These are phyloP conservation scores for Digitonthophagus gazella DNA, from an alignment of 2,888 invertebrate genomes.

Conservation along the genomic window DNA sequence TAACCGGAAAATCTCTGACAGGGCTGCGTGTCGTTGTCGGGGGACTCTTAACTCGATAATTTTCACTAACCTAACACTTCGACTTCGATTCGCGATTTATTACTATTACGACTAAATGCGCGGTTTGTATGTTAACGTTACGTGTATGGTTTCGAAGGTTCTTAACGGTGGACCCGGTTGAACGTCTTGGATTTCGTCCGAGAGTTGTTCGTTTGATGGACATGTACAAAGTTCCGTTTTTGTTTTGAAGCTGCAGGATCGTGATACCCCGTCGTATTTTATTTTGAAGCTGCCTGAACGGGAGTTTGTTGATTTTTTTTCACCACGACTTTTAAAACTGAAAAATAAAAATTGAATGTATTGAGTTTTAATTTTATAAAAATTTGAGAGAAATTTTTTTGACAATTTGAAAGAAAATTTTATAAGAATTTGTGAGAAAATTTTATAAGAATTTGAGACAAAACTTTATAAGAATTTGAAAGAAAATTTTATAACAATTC, in stretches of 20 bases:
- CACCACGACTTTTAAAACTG: conserved; percentile 47
- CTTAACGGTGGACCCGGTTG: conserved; percentile 35
- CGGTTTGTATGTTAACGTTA: conserved; percentile 51
- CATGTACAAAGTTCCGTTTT: conserved; percentile 49
- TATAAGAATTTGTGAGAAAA: too few relatives aligned
- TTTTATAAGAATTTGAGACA: too few relatives aligned
- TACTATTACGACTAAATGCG: conserved; percentile 38
- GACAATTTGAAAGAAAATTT: too few relatives aligned
- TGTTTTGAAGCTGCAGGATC: conserved; percentile 49
- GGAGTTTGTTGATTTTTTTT: conserved; percentile 44
- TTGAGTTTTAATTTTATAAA: too few relatives aligned
- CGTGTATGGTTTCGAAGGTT: conserved; percentile 49
- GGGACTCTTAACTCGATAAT: too few relatives aligned
- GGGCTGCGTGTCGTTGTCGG: conserved; percentile 12
- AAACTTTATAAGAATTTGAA: conserved; percentile 8
- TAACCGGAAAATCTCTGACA: neutral
- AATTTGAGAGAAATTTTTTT: too few relatives aligned
- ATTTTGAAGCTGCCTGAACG: conserved; percentile 48
- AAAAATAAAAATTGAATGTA: conserved; percentile 19
- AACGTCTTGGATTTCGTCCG: conserved; percentile 28
- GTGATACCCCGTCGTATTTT: conserved; percentile 48
- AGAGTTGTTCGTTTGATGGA: conserved; percentile 36
- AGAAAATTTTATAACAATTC: conserved; percentile 3
- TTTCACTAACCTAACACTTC: too few relatives aligned
- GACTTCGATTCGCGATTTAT: too few relatives aligned